Percentiles rank a stretch among this genome's conserved stretches.
These are phyloP conservation scores for Drosophila rhopaloa DNA, from an alignment of 1,140 invertebrate species.

Conservation along the genomic window DNA sequence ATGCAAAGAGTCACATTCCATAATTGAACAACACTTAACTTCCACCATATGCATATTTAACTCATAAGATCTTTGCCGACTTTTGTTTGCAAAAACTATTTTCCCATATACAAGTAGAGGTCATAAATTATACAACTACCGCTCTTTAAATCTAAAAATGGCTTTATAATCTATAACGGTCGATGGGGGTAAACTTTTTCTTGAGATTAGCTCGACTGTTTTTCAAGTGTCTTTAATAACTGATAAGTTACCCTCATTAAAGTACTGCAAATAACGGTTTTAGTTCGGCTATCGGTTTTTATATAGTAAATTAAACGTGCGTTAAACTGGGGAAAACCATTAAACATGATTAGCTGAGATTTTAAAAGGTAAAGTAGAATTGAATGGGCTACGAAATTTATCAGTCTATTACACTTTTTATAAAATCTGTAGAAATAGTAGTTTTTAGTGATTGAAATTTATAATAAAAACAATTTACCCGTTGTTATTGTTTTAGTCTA, in stretches of 20 bases:
- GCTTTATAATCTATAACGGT: constrained; percentile 1
- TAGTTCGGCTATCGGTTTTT: background rate
- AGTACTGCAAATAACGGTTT: constrained; percentile 22
- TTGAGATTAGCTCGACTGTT: constrained; percentile 3
- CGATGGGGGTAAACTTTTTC: constrained; percentile 16
- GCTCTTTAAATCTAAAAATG: constrained; percentile 30
- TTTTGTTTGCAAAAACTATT: constrained; percentile 23
- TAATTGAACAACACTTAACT: background rate
- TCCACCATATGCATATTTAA: background rate
- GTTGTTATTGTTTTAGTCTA: too few species aligned
- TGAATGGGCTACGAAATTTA: too few species aligned
- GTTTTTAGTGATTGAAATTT: too few species aligned
- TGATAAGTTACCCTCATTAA: constrained; percentile 24
- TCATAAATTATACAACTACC: constrained; percentile 14
- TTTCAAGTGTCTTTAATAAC: constrained; percentile 26
- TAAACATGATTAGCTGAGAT: too few species aligned
- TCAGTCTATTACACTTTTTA: too few species aligned
- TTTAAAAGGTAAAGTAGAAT: background rate
- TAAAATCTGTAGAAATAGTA: too few species aligned
- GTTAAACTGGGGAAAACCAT: too few species aligned
- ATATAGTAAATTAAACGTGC: too few species aligned
- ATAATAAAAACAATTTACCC: too few species aligned
- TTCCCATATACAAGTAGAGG: background rate
- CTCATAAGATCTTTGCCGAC: constrained; percentile 11
- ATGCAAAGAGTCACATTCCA: constrained; percentile 6